Base-by-base conservation (phyloP, 1,140 invertebrate genomes). In the Scylla paramamosain region DNA sequence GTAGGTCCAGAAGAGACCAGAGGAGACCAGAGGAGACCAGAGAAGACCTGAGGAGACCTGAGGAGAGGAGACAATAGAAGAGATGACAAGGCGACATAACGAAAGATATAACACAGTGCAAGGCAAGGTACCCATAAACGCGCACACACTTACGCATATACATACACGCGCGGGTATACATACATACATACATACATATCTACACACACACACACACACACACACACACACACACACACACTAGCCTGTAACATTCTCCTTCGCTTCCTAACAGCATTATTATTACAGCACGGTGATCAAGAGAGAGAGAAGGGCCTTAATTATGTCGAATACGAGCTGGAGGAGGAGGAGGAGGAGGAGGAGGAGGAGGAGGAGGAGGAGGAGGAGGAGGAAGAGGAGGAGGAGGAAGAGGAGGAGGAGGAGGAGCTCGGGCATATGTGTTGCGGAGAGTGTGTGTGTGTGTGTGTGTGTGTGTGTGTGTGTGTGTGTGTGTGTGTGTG, bases 141-240 rank as follows among this genome's bases (percentile, higher is more conserved):
- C 39, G 39, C 39, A 39, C 39, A 39, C 52, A 59, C 52, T 52
- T 45, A 91, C 89, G 52, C 89, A 91, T 45, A 91, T 25, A 45
- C 77, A 82, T 77, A 83, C 39, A 93, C 82, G 84, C 77, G 84
- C 39, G n/a, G 67, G 67, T n/a, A 82, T 28, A 84, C 67, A 93
- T 10, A 92, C 91, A 92, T 10, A 92, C 67, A 83, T 31, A 91
- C 89, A 91, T 45, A 91, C 89, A 91, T 45, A 91, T 20, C 84
- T 25, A 45, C 77, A 82, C 92, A 83, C 39, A 93, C 82, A 93
- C 77, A 93, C 39, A 82, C 45, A 84, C 67, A 93, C 67, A 92
- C 91, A 92, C 67, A 92, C 67, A 83, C 91, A 92, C 91, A 39
- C 39, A 39, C 39, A 39, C 39, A 39, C 39, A 39, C 6, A 6